Conservation (phyloP, 2,797 vertebrate genomes). For the Eupleurogrammus muticus region DNA sequence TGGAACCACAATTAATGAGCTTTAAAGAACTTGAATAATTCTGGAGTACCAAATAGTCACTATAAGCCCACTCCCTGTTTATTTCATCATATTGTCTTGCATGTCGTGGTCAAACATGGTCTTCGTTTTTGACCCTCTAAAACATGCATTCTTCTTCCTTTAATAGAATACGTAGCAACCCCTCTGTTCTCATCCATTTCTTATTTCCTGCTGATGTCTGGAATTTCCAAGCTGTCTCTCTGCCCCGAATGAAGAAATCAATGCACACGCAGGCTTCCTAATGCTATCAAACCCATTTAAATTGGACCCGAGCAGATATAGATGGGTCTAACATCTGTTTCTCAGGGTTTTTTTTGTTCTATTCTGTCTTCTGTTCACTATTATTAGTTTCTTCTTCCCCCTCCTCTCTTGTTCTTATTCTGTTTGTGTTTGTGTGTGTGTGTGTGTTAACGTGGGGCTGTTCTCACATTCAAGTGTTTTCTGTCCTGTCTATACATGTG, state of each 20-base stretch:
- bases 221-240: slow-evolving; percentile 21
- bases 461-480: slow-evolving; percentile 13
- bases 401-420: accelerated
- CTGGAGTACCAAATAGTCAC: too few relatives aligned
- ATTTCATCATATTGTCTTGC: slow-evolving; percentile 8
- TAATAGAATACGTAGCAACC: slow-evolving; percentile 11
- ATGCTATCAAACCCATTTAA: slow-evolving; percentile 52
- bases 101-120: background rate
- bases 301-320: slow-evolving; percentile 35
- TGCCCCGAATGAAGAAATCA: slow-evolving; percentile 42
- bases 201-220: slow-evolving; percentile 38
- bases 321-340: slow-evolving; percentile 42
- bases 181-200: slow-evolving; percentile 7
- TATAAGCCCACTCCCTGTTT: background rate
- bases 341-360: slow-evolving; percentile 40
- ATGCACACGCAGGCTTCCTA: slow-evolving; percentile 40
- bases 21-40: too few relatives aligned
- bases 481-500: background rate
- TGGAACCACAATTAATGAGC: too few relatives aligned
- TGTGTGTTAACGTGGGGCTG: background rate
- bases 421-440: background rate
- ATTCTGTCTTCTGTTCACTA: slow-evolving; percentile 10
- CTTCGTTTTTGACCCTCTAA: slow-evolving; percentile 1
- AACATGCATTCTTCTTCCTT: slow-evolving; percentile 12
- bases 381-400: slow-evolving; percentile 22